Evolutionary conservation across 2,797 vertebrate genomes (phyloP), one percentile per base, ranked within the genome.

Genomic region (Pseudomugil gertrudae): DNA sequence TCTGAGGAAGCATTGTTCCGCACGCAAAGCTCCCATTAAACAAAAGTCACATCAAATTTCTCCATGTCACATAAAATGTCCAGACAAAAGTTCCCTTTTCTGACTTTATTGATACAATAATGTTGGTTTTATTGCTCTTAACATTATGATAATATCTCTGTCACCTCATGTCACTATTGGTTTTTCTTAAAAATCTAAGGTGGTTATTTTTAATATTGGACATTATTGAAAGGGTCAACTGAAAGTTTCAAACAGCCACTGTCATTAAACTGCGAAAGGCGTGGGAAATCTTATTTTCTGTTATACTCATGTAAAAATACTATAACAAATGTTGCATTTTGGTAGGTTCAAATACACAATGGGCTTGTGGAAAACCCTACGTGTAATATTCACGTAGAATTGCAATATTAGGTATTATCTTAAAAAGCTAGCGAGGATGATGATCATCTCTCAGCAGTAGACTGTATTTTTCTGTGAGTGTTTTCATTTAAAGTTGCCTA

Each of bases 1-100:
- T 54, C 50, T n/a, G 58, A 67, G 74, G 56, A 59, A 72, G 59
- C 8, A 66, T 48, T 62, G 45, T 64, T 76, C 78, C 38, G 54
- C 77, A 79, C 30, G 58, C 79, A 72, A 66, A 65, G 74, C 67
- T 82, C 50, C 59, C 64, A 48, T 40, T 33, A 51, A 57, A 30
- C 29, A 60, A 24, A 23, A 66, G 66, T 69, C 40, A 43, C 66
- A 80, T 64, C 64, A 79, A 48, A 47, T 65, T 61, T 7, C 38
- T 56, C 33, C n/a, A 19, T 67, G 21, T 23, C 60, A 57, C 38
- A 33, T 65, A 50, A 54, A 43, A 36, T 29, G 38, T 23, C 32
- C 29, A 32, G 9, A 73, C 11, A 59, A 23, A 69, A 75, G 59
- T 66, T 51, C 3, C 15, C 48, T 32, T 32, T 3, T 23, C 62